A percentile compares a stretch with the other conserved stretches of the same genome.
phyloP scores from a whole-genome alignment of 2,888 invertebrate genomes.

The Andrena fulva region DNA sequence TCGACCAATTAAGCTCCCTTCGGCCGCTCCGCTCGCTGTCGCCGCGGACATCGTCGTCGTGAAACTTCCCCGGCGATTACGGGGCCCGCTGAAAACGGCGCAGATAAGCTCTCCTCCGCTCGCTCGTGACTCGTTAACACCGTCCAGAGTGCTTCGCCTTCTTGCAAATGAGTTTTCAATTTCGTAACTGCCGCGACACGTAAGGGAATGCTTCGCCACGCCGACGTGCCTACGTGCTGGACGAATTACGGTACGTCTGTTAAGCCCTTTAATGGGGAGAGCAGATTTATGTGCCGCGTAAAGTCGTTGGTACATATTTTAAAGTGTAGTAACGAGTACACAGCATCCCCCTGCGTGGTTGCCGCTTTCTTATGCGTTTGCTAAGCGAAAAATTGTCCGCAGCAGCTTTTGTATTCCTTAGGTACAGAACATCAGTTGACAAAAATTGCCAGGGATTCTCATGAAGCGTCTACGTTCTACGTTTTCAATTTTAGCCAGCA shows the following conservation, averaged over 20 bases:
- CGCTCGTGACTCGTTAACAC: constrained; percentile 69
- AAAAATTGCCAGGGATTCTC: not conserved
- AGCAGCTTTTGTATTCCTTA: not conserved
- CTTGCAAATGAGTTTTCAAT: constrained; percentile 67
- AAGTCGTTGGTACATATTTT: not conserved
- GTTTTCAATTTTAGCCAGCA: not conserved
- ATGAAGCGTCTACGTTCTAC: not conserved
- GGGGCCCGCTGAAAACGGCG: constrained; percentile 41
- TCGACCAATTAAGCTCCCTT: constrained; percentile 59
- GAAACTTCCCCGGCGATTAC: constrained; percentile 39
- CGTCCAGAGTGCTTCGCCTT: constrained; percentile 45
- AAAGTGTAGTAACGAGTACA: not conserved
- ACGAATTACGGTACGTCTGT: constrained; percentile 1
- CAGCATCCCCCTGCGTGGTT: too few species aligned
- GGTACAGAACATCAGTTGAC: not conserved
- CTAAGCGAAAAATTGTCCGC: not conserved
- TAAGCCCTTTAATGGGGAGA: not conserved
- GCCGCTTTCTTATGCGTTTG: too few species aligned
- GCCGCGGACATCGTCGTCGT: constrained; percentile 39
- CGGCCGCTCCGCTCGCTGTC: constrained; percentile 27
- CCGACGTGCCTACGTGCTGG: constrained; percentile 2
- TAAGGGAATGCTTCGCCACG: constrained; percentile 24
- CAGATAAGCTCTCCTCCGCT: constrained; percentile 53
- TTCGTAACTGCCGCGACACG: constrained; percentile 58
- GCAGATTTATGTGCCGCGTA: not conserved